Evolutionary conservation across 2,797 vertebrate genomes (phyloP).

Genomic region (Diceros bicornis): DNA sequence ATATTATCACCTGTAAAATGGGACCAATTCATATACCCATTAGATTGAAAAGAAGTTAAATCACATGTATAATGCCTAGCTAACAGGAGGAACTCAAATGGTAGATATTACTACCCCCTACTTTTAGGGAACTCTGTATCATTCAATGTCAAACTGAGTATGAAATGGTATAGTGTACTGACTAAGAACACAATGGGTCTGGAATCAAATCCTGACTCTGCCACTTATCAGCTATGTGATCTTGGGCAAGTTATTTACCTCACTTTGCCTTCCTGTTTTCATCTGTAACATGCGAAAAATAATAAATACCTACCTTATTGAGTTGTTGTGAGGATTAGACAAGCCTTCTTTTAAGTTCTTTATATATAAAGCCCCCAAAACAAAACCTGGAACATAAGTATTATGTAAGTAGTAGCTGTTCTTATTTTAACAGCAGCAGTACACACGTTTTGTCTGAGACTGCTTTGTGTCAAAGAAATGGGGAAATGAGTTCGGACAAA

Average conservation of each 20-base stretch:
- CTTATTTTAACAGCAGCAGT: constrained; percentile 47
- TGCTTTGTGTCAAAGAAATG: constrained; percentile 37
- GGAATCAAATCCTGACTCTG: constrained; percentile 14
- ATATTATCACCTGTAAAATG: constrained; percentile 27
- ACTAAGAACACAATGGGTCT: constrained; percentile 36
- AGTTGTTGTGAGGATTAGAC: constrained; percentile 7
- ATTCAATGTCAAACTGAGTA: background rate
- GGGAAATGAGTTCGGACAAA: background rate
- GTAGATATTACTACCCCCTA: background rate
- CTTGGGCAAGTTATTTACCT: constrained; percentile 56
- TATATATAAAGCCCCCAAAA: constrained; percentile 44
- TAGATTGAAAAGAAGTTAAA: constrained; percentile 46
- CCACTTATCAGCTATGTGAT: background rate
- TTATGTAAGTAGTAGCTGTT: background rate
- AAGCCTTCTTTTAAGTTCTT: constrained; percentile 30
- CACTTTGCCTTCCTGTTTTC: constrained; percentile 34
- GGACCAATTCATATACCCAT: constrained; percentile 11
- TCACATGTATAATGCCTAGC: background rate
- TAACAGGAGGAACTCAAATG: constrained; percentile 1
- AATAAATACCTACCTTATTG: background rate
- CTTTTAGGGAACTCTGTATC: background rate
- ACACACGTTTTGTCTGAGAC: background rate
- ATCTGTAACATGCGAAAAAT: background rate
- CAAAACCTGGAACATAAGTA: constrained; percentile 7
- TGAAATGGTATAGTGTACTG: background rate